A percentile compares a stretch with the other conserved stretches of the same genome.
phyloP scores from a whole-genome alignment of 1,140 invertebrate genomes.

The Catajapyx aquilonaris region DNA sequence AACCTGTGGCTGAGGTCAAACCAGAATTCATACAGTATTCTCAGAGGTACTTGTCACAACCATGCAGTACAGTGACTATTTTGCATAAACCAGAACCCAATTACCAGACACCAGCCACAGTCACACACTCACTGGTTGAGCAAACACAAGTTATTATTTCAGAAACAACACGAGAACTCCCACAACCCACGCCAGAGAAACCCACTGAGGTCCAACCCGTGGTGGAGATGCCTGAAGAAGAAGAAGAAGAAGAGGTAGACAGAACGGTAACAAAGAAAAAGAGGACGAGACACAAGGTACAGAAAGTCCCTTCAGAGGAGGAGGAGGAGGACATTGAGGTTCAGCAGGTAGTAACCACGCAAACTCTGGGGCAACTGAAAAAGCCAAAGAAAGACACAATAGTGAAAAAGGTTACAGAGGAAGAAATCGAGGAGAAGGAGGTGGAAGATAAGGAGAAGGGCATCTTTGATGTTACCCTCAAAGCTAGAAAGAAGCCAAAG shows the following conservation, averaged over 20 bases:
- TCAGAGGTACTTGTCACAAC: too few relatives aligned
- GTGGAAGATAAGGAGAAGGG: neutral
- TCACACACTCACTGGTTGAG: slow-evolving; percentile 9
- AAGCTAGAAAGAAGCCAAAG: neutral
- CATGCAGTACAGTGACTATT: too few relatives aligned
- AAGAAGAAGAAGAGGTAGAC: too few relatives aligned
- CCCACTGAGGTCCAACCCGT: too few relatives aligned
- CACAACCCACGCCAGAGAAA: too few relatives aligned
- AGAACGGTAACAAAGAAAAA: slow-evolving; percentile 10
- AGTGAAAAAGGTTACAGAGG: too few relatives aligned
- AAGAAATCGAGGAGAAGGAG: neutral
- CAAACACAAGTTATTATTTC: slow-evolving; percentile 7
- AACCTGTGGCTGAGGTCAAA: slow-evolving; percentile 9
- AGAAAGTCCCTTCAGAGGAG: slow-evolving; percentile 2
- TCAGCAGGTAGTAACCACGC: too few relatives aligned
- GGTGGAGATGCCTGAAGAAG: too few relatives aligned
- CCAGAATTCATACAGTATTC: slow-evolving; percentile 10
- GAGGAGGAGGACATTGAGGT: too few relatives aligned
- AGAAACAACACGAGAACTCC: slow-evolving; percentile 12
- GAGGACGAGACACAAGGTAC: slow-evolving; percentile 2
- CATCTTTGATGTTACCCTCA: neutral
- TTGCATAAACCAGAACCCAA: too few relatives aligned
- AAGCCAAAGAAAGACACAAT: too few relatives aligned
- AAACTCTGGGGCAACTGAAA: too few relatives aligned
- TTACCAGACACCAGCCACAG: slow-evolving; percentile 11